Conservation (phyloP, 1,140 invertebrate genomes). For the Drosophila persimilis region DNA sequence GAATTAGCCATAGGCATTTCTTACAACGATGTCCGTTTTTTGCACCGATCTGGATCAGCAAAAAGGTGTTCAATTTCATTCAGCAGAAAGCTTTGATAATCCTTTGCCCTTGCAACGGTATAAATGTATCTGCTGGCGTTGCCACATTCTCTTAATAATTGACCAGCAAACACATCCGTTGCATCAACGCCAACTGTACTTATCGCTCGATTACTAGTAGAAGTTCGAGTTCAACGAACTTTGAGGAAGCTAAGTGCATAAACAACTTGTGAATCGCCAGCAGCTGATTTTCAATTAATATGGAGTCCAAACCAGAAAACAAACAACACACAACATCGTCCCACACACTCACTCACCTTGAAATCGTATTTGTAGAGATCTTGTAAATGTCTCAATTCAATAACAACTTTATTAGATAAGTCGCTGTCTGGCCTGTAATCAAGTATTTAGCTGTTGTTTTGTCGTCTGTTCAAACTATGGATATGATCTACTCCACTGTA, state of each 20-base stretch:
- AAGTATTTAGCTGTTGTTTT: slow-evolving; percentile 19
- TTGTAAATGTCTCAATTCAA: slow-evolving; percentile 56
- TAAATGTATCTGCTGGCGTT: not conserved
- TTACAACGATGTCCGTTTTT: no score
- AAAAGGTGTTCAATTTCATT: no score
- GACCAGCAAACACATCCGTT: not conserved
- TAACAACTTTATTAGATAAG: slow-evolving; percentile 41
- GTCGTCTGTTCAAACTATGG: slow-evolving; percentile 17
- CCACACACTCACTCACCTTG: slow-evolving; percentile 58
- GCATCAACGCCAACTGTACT: not conserved
- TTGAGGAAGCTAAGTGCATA: slow-evolving; percentile 11
- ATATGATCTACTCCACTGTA: slow-evolving; percentile 35
- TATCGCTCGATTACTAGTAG: slow-evolving; percentile 10
- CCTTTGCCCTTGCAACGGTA: no score
- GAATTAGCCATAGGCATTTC: no score
- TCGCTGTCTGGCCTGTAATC: slow-evolving; percentile 18
- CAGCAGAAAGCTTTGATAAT: no score
- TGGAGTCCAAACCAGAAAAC: not conserved
- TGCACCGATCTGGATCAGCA: no score
- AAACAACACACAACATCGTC: not conserved
- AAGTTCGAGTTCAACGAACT: slow-evolving; percentile 45
- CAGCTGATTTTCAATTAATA: not conserved
- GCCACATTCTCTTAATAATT: slow-evolving; percentile 24
- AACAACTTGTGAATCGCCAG: not conserved
- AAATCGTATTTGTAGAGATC: slow-evolving; percentile 46